Evolutionary conservation across 2,888 invertebrate species (phyloP), one percentile per base, ranked within the genome.

Genomic region (Chrysolina oricalcia): DNA sequence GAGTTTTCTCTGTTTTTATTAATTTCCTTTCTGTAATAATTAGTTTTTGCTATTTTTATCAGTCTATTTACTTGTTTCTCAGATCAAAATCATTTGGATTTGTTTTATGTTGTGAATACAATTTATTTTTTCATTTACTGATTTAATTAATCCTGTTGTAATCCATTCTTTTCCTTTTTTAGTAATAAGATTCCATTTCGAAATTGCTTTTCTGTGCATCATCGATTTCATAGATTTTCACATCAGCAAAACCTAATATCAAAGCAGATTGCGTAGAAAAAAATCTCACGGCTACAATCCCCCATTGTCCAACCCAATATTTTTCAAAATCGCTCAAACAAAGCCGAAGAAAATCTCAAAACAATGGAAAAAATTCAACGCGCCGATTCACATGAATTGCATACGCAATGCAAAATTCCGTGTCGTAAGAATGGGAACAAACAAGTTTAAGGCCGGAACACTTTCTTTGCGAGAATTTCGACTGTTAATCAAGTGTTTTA

Each of bases 361-460:
- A 59, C 59, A 59, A 59, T 59, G 35, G 59, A 35, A 59, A 59
- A 59, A 59, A 59, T 59, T 59, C 35, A 59, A 59, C 59, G 59
- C 59, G n/a, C 23, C n/a, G 35, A 15, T 59, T 59, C 59, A 59
- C 35, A 59, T 11, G 59, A 59, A 59, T 35, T 59, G 59, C 35
- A 35, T 59, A 59, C 59, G 59, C 59, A 59, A 59, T 59, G 59
- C 67, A 67, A 72, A 72, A 62, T 59, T 19, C 48, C 50, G 50
- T 74, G 72, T 76, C 71, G 70, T 67, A 76, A 75, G 40, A 75
- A 73, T 75, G 71, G 43, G 27, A 71, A 59, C 69, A 75, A 78
- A 79, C 82, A 83, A 84, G 83, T 84, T 83, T 82, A 82, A 83
- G 83, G 83, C 79, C 78, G 80, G 78, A 76, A 77, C 77, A 81